Evolutionary conservation across 64 coral and sea anemone species (phyloP), one percentile per base, ranked within the genome.

Genomic region (Pachyseris speciosa): DNA sequence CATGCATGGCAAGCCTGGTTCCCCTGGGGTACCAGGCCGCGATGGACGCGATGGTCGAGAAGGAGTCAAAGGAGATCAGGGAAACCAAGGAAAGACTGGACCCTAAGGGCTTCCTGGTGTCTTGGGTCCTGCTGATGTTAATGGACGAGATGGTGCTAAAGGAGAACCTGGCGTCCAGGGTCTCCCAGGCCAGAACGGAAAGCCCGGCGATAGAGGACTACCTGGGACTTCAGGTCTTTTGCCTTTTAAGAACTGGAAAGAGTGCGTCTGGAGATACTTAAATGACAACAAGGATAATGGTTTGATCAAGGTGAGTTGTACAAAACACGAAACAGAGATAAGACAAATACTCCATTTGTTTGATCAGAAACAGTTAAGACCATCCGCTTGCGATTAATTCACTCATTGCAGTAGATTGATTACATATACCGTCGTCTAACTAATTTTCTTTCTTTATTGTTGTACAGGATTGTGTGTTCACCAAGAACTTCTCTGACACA

Each of bases 401-500:
- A n/a, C n/a, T n/a, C n/a, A n/a, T n/a, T n/a, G n/a, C n/a, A n/a
- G n/a, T n/a, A n/a, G n/a, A n/a, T n/a, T n/a, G n/a, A n/a, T n/a
- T n/a, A n/a, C n/a, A n/a, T n/a, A n/a, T n/a, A n/a, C n/a, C n/a
- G n/a, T n/a, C n/a, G n/a, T n/a, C n/a, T n/a, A n/a, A n/a, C n/a
- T n/a, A n/a, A n/a, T 47, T 7, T 15, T 49, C 15, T 49, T 87
- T 57, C 15, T 67, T 39, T 7, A 33, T 51, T 32, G 5, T 26
- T 2, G 3, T 59, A 28, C 38, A 89, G 86, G 86, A 89, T 31
- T 68, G 83, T 40, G 34, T 68, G 19, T 85, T 85, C 27, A 13
- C 34, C n/a, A 85, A 85, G 13, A 85, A 69, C 61, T 85, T 4
- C 59, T n/a, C n/a, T n/a, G n/a, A n/a, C n/a, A n/a, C n/a, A n/a